Evolutionary conservation across 92 coral and sea anemone species (phyloP).

Genomic region (Epizoanthus stellaris): DNA sequence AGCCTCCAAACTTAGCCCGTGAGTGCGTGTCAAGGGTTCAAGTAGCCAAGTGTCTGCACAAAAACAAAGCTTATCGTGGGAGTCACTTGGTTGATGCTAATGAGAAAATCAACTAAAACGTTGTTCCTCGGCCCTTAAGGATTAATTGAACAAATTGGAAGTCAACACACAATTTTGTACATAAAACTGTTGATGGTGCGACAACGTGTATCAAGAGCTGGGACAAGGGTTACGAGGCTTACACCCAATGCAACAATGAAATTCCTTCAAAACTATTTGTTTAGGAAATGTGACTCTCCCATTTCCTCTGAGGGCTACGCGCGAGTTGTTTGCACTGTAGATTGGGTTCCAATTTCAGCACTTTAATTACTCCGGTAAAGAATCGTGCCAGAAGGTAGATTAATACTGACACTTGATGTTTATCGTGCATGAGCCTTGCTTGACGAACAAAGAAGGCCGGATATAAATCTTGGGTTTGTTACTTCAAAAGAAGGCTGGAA

Average conservation of each 20-base stretch:
- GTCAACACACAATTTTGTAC: neutral
- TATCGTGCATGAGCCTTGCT: neutral
- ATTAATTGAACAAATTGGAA: neutral
- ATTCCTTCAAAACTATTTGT: conserved; percentile 45
- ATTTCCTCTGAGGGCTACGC: conserved; percentile 40
- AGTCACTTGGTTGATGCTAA: conserved; percentile 6
- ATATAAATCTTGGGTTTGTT: neutral
- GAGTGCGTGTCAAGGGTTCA: conserved; percentile 11
- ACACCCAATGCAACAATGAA: conserved; percentile 23
- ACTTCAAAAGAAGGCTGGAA: neutral
- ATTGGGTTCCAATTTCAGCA: conserved; percentile 44
- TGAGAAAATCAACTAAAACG: neutral
- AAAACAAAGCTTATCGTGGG: conserved; percentile 5
- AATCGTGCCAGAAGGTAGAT: conserved; percentile 31
- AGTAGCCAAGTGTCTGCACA: conserved; percentile 6
- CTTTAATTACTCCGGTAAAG: conserved; percentile 42
- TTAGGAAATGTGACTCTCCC: conserved; percentile 37
- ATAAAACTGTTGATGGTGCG: neutral
- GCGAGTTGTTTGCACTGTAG: conserved; percentile 34
- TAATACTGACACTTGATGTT: conserved; percentile 9
- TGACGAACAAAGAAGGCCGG: neutral
- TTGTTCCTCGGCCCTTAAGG: neutral
- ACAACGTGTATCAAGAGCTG: conserved; percentile 7
- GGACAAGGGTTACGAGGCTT: conserved; percentile 8
- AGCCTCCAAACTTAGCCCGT: neutral